A percentile compares a stretch with the other conserved stretches of the same genome.
Evolutionary conservation across 2,888 invertebrate species (phyloP).

Genomic region (Synanthedon tipuliformis): DNA sequence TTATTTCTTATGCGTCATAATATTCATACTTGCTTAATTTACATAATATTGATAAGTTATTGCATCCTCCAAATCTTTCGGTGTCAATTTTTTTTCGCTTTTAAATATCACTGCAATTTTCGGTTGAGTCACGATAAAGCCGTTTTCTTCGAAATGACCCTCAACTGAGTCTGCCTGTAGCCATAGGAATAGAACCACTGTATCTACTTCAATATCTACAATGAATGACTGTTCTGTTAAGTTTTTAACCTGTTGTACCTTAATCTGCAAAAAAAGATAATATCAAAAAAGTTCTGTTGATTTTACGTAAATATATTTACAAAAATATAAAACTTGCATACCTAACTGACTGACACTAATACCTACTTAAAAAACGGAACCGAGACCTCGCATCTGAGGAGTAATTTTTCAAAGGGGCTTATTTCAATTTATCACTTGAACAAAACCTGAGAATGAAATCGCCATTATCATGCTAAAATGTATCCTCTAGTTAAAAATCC

Average conservation of each 20-base stretch:
- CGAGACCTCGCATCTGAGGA: too few relatives aligned
- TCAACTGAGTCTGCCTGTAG: slow-evolving; percentile 62
- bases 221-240: slow-evolving; percentile 11
- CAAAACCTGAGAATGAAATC: too few relatives aligned
- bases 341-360: too few relatives aligned
- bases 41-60: slow-evolving; percentile 44
- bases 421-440: too few relatives aligned
- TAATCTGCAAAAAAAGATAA: slow-evolving; percentile 1
- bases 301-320: neutral
- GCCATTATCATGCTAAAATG: too few relatives aligned
- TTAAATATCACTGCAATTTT: slow-evolving; percentile 20
- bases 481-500: too few relatives aligned
- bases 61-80: slow-evolving; percentile 24
- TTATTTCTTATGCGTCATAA: too few relatives aligned
- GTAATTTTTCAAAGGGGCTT: too few relatives aligned
- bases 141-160: slow-evolving; percentile 83
- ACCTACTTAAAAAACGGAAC: too few relatives aligned
- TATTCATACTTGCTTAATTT: slow-evolving; percentile 15
- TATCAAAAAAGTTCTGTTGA: neutral
- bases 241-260: slow-evolving; percentile 1
- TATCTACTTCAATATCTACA: slow-evolving; percentile 45
- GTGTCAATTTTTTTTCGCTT: slow-evolving; percentile 18
- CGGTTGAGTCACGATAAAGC: slow-evolving; percentile 68
- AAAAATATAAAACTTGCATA: too few relatives aligned
- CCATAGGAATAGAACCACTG: slow-evolving; percentile 78